A percentile compares a stretch with the other conserved stretches of the same genome.
phyloP scores from a whole-genome alignment of 35 echinoderm and acorn worm species.

The Heliocidaris erythrogramma region DNA sequence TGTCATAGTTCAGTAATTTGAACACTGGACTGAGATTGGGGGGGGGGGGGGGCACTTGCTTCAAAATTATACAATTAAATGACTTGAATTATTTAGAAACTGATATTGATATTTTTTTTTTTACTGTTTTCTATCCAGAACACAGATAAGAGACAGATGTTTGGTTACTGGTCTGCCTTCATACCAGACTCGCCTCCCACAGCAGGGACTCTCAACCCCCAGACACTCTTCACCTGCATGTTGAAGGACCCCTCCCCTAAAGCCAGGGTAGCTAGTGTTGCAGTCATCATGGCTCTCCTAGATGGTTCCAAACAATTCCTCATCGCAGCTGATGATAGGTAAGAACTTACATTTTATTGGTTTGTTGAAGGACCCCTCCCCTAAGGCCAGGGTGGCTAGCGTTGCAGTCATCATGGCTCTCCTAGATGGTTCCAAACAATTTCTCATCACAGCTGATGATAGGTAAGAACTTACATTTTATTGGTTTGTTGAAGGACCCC shows the following conservation, averaged over 20 bases:
- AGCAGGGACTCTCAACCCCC: constrained; percentile 39
- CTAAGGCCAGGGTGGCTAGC: background rate
- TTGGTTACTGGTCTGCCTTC: constrained; percentile 97
- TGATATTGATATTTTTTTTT: background rate
- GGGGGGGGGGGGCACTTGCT: background rate
- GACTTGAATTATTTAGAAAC: background rate
- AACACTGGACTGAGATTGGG: too few species aligned
- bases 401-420: background rate
- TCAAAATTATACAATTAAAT: background rate
- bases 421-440: background rate
- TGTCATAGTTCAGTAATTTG: too few species aligned
- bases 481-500: constrained; percentile 86
- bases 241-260: constrained; percentile 65
- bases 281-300: background rate
- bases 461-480: background rate
- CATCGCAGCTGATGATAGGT: background rate
- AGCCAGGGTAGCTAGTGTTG: background rate
- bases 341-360: background rate
- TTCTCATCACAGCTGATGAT: background rate
- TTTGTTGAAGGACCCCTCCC: constrained; percentile 76
- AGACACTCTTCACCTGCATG: constrained; percentile 93
- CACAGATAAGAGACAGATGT: constrained; percentile 86
- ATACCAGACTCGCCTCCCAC: constrained; percentile 78
- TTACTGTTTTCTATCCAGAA: constrained; percentile 64
- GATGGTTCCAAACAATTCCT: background rate